These are phyloP conservation scores for Enteromius afrohamiltoni DNA, from an alignment of 2,797 vertebrate species.

Conservation along the genomic window DNA sequence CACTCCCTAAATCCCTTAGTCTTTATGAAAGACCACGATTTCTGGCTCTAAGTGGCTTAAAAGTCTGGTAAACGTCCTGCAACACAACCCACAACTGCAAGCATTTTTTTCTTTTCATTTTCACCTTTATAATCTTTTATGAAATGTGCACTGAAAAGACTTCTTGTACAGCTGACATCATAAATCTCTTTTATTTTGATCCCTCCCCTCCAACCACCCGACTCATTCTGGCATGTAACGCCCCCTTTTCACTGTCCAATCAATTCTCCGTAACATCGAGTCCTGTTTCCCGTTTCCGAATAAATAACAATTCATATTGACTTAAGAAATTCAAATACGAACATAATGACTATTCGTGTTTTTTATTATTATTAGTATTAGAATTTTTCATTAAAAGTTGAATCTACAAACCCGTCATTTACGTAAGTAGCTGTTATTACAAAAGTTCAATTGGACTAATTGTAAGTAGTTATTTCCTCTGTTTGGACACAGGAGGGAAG, in stretches of 20 bases:
- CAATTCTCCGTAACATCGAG: not conserved
- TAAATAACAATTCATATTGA: not conserved
- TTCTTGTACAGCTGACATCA: not conserved
- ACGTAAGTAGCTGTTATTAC: not conserved
- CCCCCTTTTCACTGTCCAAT: not conserved
- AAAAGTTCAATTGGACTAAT: not conserved
- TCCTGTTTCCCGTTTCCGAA: not conserved
- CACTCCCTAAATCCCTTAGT: not conserved
- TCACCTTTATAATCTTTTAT: not conserved
- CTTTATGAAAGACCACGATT: not conserved
- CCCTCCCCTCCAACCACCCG: not conserved
- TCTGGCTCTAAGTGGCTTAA: slow-evolving; percentile 5
- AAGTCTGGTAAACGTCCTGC: not conserved
- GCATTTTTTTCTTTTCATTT: not conserved
- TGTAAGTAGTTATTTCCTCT: slow-evolving; percentile 9
- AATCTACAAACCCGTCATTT: not conserved
- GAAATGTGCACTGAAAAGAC: not conserved
- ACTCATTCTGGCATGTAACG: not conserved
- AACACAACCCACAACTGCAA: not conserved
- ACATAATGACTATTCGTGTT: not conserved
- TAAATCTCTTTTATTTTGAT: not conserved
- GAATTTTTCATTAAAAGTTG: not conserved
- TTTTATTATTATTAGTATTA: too few relatives aligned
- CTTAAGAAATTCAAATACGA: not conserved
- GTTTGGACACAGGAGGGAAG: not conserved